Evolutionary conservation across 1,140 invertebrate species (phyloP).

Genomic region (Bombus balteatus): DNA sequence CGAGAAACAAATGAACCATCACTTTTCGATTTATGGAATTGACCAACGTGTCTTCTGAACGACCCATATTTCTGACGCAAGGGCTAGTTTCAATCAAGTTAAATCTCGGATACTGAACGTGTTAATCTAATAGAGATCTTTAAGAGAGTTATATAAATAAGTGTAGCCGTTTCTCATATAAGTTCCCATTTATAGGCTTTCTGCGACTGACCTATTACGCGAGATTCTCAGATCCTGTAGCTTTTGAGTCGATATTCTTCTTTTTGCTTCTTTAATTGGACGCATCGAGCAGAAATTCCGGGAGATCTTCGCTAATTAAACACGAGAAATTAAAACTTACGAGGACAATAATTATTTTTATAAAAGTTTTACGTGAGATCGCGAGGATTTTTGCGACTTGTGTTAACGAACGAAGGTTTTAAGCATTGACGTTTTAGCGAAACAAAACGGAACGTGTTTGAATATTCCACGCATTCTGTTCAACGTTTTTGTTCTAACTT

Average conservation of each 20-base stretch:
- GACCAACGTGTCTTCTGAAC: background rate
- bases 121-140: background rate
- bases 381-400: background rate
- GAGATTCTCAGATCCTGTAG: background rate
- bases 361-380: background rate
- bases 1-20: background rate
- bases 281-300: background rate
- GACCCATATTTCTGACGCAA: too few relatives aligned
- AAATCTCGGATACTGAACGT: background rate
- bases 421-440: background rate
- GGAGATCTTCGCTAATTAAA: background rate
- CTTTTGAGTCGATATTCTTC: background rate
- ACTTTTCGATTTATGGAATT: background rate
- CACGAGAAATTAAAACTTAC: slow-evolving; percentile 3
- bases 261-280: background rate
- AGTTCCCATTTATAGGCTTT: slow-evolving; percentile 1
- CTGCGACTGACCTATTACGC: background rate
- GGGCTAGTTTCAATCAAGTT: background rate
- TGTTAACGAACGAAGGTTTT: background rate
- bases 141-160: background rate
- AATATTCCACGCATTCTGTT: background rate
- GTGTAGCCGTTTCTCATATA: background rate
- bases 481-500: background rate
- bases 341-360: slow-evolving; percentile 42
- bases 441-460: background rate